Conservation (phyloP, 2,113 vertebrate genomes). For the Tricholaema leucomelas region DNA sequence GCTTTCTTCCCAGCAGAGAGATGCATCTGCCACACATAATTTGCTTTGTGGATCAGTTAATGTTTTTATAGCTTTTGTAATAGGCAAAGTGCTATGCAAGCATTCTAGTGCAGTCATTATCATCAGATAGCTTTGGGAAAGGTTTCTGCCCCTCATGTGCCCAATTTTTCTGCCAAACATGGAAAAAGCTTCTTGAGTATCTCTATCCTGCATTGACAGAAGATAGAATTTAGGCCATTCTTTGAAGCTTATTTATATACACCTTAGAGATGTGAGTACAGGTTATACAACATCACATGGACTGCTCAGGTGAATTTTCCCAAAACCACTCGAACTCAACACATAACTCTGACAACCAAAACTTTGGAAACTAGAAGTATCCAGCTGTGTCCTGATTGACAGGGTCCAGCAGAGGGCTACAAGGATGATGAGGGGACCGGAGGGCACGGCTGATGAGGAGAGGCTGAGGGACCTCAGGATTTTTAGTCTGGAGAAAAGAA, state of each 20-base stretch:
- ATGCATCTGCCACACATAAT: slow-evolving; percentile 8
- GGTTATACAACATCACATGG: neutral
- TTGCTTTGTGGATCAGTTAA: slow-evolving; percentile 23
- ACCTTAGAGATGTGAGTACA: neutral
- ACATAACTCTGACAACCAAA: neutral
- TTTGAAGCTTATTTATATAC: neutral
- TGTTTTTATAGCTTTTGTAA: slow-evolving; percentile 34
- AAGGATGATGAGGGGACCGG: too few species aligned
- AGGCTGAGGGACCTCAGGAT: too few species aligned
- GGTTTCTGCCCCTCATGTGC: neutral
- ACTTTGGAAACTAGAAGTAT: neutral
- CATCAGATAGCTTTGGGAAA: neutral
- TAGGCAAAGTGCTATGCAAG: neutral
- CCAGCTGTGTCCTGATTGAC: neutral
- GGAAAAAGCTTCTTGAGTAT: neutral
- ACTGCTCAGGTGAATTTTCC: neutral
- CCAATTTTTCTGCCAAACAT: neutral
- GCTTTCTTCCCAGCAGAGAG: slow-evolving; percentile 12
- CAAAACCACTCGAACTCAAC: neutral
- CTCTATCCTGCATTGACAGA: neutral
- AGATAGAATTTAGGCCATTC: neutral
- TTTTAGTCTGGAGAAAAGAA: too few species aligned
- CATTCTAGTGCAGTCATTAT: neutral
- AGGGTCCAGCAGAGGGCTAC: too few species aligned
- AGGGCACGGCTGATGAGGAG: too few species aligned